phyloP scores from a whole-genome alignment of 2,888 invertebrate genomes.

The Pseudococcus jackbeardsleyi region DNA sequence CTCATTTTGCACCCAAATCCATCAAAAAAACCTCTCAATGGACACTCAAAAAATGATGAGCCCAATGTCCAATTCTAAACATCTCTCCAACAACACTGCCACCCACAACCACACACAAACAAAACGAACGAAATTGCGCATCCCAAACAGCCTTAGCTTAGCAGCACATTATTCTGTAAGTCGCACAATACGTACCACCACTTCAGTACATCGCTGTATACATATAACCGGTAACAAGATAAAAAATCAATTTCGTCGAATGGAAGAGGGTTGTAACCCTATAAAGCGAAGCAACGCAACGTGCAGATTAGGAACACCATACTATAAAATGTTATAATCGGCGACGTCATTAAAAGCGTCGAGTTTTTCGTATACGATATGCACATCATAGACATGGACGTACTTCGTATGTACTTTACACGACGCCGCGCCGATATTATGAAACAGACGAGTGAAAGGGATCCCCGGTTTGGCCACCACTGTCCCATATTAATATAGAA shows the following conservation, averaged over 20 bases:
- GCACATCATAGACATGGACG: not conserved
- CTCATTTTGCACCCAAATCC: too few species aligned
- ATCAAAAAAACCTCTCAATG: too few species aligned
- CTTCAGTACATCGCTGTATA: conserved; percentile 27
- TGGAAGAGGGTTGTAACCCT: conserved; percentile 34
- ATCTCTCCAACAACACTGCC: too few species aligned
- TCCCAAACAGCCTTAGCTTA: not conserved
- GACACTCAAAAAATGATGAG: too few species aligned
- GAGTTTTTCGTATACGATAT: not conserved
- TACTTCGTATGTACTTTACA: not conserved
- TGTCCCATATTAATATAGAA: conserved; percentile 24
- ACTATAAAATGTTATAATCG: conserved; percentile 34
- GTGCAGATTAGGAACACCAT: conserved; percentile 35
- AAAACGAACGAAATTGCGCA: too few species aligned
- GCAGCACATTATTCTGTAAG: not conserved
- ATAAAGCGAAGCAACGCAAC: conserved; percentile 23
- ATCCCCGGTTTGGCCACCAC: not conserved
- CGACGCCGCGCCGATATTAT: not conserved
- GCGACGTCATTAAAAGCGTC: conserved; percentile 24
- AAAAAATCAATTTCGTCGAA: conserved; percentile 40
- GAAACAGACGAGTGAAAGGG: conserved; percentile 5
- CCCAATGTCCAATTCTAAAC: too few species aligned
- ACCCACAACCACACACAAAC: too few species aligned
- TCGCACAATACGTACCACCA: conserved; percentile 21
- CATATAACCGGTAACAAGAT: conserved; percentile 42